Conservation (phyloP, 64 coral and sea anemone genomes). For the Astreopora myriophthalma region DNA sequence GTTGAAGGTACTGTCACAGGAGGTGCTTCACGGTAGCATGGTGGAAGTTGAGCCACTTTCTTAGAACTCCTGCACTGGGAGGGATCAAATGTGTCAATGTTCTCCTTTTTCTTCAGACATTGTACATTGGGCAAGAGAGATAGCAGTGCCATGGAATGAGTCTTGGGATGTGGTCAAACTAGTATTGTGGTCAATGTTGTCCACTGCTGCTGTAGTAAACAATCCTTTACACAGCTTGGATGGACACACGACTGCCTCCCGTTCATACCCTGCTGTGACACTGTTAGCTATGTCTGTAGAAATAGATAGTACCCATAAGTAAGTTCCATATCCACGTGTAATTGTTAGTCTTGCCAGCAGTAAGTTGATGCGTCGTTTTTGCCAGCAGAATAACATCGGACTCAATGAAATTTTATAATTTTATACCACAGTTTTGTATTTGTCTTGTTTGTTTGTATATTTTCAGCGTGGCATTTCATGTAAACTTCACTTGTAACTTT, state of each 20-base stretch:
- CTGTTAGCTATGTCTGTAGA: constrained; percentile 52
- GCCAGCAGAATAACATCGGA: too few relatives aligned
- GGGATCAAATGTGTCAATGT: background rate
- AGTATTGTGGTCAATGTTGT: constrained; percentile 52
- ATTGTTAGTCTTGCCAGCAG: too few relatives aligned
- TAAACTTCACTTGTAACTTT: too few relatives aligned
- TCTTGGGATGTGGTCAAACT: constrained; percentile 27
- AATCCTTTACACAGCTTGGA: background rate
- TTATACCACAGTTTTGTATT: too few relatives aligned
- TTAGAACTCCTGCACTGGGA: background rate
- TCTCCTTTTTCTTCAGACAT: background rate
- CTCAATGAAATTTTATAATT: too few relatives aligned
- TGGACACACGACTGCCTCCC: constrained; percentile 34
- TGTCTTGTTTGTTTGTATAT: too few relatives aligned
- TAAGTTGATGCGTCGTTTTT: too few relatives aligned
- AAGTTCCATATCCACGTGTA: too few relatives aligned
- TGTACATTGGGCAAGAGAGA: background rate
- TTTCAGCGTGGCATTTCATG: too few relatives aligned
- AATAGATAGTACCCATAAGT: constrained; percentile 30
- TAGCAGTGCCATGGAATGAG: constrained; percentile 37
- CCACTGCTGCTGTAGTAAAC: constrained; percentile 31
- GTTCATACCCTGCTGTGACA: constrained; percentile 13
- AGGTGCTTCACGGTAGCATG: too few relatives aligned
- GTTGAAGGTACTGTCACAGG: too few relatives aligned
- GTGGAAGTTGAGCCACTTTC: background rate